A percentile compares a stretch with the other conserved stretches of the same genome.
These are phyloP conservation scores for Odontamblyopus rebecca DNA, from an alignment of 2,797 vertebrate genomes.

Conservation along the genomic window DNA sequence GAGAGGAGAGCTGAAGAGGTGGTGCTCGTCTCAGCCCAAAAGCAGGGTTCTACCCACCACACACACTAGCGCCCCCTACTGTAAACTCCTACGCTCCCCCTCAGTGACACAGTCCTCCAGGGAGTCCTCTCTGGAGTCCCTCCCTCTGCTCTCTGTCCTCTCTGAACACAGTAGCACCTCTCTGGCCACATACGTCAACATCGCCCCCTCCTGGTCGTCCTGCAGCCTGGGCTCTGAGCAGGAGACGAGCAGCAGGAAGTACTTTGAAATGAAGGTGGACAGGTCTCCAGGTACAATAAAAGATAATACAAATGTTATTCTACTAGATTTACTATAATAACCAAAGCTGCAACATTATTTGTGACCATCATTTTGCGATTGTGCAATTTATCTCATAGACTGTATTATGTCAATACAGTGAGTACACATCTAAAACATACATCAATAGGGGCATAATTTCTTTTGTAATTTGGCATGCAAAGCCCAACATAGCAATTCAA, in stretches of 20 bases:
- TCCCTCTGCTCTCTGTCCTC: conserved; percentile 51
- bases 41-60: conserved; percentile 78
- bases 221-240: conserved; percentile 18
- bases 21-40: conserved; percentile 86
- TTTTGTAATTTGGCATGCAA: too few species aligned
- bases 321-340: not conserved
- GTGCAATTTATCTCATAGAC: not conserved
- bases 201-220: conserved; percentile 34
- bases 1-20: conserved; percentile 83
- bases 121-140: conserved; percentile 59
- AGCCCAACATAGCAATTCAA: too few species aligned
- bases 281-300: conserved; percentile 53
- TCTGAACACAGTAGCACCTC: conserved; percentile 67
- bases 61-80: conserved; percentile 67
- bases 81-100: conserved; percentile 55
- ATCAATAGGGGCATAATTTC: not conserved
- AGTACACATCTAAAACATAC: not conserved
- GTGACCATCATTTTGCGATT: not conserved
- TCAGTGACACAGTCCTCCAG: conserved; percentile 78
- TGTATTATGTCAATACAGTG: not conserved
- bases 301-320: not conserved
- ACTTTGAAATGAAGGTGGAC: conserved; percentile 65
- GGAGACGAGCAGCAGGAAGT: conserved; percentile 55
- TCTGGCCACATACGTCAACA: conserved; percentile 69
- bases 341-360: not conserved